Base-by-base conservation (phyloP, 2,797 vertebrate genomes). In the Acipenser ruthenus region DNA sequence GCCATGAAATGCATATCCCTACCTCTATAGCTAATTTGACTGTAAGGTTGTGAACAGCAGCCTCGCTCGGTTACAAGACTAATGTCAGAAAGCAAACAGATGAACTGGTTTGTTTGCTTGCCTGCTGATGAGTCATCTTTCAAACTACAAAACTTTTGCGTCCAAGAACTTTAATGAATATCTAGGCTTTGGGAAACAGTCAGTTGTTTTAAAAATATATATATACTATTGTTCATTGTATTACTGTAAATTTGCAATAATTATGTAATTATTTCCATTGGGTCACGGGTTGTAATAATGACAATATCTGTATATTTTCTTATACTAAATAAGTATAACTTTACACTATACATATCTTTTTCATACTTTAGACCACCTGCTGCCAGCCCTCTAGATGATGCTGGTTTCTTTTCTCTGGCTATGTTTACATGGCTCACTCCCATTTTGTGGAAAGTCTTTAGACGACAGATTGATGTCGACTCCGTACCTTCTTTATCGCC, bases 381-480 rank as follows among this genome's bases (percentile, higher is more conserved):
- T 13, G 64, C 82, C 47, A 84, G 91, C 67, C 86, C 88, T 0
- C 0, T 89, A 50, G 89, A 92, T 49, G 79, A 85, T 1, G 89
- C 84, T 0, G 88, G 91, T 0, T 84, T 92, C 48, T 68, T 93
- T 62, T 90, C 88, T 49, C 92, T 89, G 1, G 9, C 80, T 2
- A 85, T 80, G 0, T 92, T 86, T 68, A 69, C 80, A 67, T 94
- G 90, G 90, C 80, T 94, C 82, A 89, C 81, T 0, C 77, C 79
- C 0, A 75, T 92, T 75, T 88, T 90, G 86, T 83, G 89, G 75
- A 73, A 62, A 56, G 59, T 86, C 10, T 92, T 86, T 69, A 84
- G 50, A 73, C 78, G 83, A 56, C 81, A 58, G 6, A 65, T 91
- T 71, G 85, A 90, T 37, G 10, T 64, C 10, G 78, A 67, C 10